Conservation (phyloP, 2,113 vertebrate genomes). For the Scatophagus argus region DNA sequence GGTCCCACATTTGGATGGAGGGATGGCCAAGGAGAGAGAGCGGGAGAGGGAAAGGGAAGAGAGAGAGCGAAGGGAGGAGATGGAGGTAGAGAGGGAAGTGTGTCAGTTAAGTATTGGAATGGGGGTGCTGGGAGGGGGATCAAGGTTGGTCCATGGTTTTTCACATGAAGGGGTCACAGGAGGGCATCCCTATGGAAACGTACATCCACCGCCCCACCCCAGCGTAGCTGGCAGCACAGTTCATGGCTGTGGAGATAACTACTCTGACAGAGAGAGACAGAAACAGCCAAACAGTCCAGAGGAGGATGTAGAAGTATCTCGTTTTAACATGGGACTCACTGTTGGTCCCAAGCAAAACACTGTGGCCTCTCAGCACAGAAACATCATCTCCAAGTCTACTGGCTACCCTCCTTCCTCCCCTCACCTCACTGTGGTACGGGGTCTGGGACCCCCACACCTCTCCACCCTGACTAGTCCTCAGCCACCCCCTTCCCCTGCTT, state of each 20-base stretch:
- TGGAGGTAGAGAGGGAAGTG: constrained; percentile 87
- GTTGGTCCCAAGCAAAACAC: constrained; percentile 50
- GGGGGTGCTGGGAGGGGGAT: constrained; percentile 74
- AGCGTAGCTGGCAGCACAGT: constrained; percentile 40
- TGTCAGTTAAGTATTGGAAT: constrained; percentile 89
- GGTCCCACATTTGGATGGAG: constrained; percentile 77
- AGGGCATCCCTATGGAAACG: constrained; percentile 68
- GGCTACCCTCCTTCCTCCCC: constrained; percentile 71
- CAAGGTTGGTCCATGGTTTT: constrained; percentile 66
- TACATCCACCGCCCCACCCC: constrained; percentile 64
- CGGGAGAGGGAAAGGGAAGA: constrained; percentile 82
- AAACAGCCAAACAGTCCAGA: constrained; percentile 79
- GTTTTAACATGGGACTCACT: constrained; percentile 75
- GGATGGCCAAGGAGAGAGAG: constrained; percentile 78
- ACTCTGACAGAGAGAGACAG: constrained; percentile 64
- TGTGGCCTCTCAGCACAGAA: constrained; percentile 69
- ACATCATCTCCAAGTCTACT: constrained; percentile 79
- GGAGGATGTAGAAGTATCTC: constrained; percentile 83
- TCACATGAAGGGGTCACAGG: constrained; percentile 59
- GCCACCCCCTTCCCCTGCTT: constrained; percentile 61
- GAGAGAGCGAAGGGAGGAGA: constrained; percentile 82
- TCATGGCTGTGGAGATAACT: constrained; percentile 41
- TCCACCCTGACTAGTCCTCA: constrained; percentile 67
- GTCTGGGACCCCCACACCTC: constrained; percentile 66
- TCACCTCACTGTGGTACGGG: constrained; percentile 73